Base-by-base conservation (phyloP, 2,888 invertebrate genomes). In the Yponomeuta sedellus region DNA sequence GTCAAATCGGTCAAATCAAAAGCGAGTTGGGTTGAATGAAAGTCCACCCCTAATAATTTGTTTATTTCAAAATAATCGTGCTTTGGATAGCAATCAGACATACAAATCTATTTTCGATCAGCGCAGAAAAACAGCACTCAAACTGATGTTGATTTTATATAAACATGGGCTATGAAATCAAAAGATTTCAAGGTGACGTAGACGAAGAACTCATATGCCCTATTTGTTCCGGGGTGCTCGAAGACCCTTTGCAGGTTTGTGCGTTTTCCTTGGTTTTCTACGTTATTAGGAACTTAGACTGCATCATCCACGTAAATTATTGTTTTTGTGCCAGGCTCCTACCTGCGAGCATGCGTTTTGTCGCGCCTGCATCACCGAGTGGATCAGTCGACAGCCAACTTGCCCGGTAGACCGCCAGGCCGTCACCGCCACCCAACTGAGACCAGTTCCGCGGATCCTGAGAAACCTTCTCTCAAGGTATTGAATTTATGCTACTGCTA, bases 331-430 rank as follows among this genome's bases (percentile, higher is more conserved):
- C 39, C 83, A 97, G 98, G 98, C 98, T 66, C 97, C 97, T 65
- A 94, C 95, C 75, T 99, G 98, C 86, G 98, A 99, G 83, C 98
- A 99, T 91, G 98, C 98, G 67, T 99, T 98, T 88, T 99, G 98
- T 85, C 94, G 95, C 75, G 94, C 94, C 64, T 99, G 98, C 86
- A 99, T 99, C 75, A 96, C 96, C 69, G 97, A 98, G 88, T 99
- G 98, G 98, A 94, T 98, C 72, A 96, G 96, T 71, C 94, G 97
- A 65, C 98, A 98, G 83, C 97, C 97, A 20, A 98, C 97, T 52
- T 99, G 98, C 80, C 98, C 98, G 4, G 96, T 98, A 62, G 98
- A 99, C 88, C 94, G 98, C 66, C 97, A 97, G 80, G 94, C 96
- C 65, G 95, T 98, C 73, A 97, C 97, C 56, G 94, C 96, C n/a